phyloP scores from a whole-genome alignment of 2,113 vertebrate genomes.

The Erythrolamprus reginae region DNA sequence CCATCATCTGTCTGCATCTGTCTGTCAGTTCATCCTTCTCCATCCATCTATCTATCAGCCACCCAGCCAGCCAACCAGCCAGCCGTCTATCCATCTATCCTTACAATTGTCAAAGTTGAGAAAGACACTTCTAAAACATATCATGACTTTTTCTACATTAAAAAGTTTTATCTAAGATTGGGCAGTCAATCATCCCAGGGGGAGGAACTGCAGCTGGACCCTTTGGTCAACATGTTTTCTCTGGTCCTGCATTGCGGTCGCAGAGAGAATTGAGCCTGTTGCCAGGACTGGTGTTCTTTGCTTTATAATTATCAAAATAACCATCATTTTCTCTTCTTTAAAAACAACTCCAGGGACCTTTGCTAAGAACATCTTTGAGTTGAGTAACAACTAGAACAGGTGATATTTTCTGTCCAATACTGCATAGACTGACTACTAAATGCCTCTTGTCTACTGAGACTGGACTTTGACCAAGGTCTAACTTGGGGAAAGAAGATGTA shows the following conservation, averaged over 20 bases:
- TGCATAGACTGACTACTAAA: neutral
- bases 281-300: neutral
- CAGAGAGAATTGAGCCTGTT: neutral
- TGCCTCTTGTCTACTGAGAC: neutral
- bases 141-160: neutral
- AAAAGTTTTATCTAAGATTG: neutral
- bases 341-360: neutral
- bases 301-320: neutral
- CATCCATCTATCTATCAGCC: no score
- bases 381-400: neutral
- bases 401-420: neutral
- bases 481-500: neutral
- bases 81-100: no score
- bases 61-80: no score
- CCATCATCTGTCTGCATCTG: no score
- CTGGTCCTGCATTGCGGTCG: neutral
- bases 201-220: neutral
- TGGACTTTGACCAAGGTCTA: neutral
- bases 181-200: neutral
- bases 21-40: no score
- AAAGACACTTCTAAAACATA: neutral
- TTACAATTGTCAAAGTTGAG: neutral
- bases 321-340: neutral
- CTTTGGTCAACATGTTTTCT: neutral
- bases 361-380: neutral